Base-by-base conservation (phyloP, 2,797 vertebrate species). In the Distichodus sexfasciatus region DNA sequence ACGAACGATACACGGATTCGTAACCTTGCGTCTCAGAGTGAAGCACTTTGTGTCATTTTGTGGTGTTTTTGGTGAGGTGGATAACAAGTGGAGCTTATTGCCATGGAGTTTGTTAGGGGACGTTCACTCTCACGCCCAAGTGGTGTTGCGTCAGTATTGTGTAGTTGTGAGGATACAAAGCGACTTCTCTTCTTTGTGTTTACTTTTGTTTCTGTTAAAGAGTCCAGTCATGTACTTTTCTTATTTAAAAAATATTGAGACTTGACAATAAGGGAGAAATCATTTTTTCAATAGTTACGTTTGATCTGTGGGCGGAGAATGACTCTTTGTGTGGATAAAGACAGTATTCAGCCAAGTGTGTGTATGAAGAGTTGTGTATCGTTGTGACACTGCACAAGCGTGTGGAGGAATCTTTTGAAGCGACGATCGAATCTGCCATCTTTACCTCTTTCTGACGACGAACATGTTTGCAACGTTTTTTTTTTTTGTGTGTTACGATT, bases 131-230 rank as follows among this genome's bases (percentile, higher is more conserved):
- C 71, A 66, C 58, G 68, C 66, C 61, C 70, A 51, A 38, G 28
- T 71, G 71, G 48, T 62, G 68, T 71, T 71, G 61, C 29, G 50
- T 71, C 59, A 26, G 71, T 79, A 66, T 72, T 72, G 71, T 76
- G 51, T 41, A 44, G 19, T 24, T 51, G 50, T 68, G 69, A 60
- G 72, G 71, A 65, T 72, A 51, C 26, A 48, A 57, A 69, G 15
- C 17, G 19, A 26, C 8, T 21, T 1, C 9, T n/a, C 6, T 41
- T 38, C 4, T 9, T 33, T 54, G 9, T 67, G 6, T 31, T 61
- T 63, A 41, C 33, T 40, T 46, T 47, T 59, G 59, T 53, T 44
- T 59, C 11, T 14, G 6, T 1, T 54, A 36, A 66, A 53, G 1
- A 57, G 57, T 11, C 17, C 6, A 31, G 35, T 50, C 43, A 40